These are phyloP conservation scores for Tiphia femorata DNA, from an alignment of 2,888 invertebrate genomes.

Conservation along the genomic window DNA sequence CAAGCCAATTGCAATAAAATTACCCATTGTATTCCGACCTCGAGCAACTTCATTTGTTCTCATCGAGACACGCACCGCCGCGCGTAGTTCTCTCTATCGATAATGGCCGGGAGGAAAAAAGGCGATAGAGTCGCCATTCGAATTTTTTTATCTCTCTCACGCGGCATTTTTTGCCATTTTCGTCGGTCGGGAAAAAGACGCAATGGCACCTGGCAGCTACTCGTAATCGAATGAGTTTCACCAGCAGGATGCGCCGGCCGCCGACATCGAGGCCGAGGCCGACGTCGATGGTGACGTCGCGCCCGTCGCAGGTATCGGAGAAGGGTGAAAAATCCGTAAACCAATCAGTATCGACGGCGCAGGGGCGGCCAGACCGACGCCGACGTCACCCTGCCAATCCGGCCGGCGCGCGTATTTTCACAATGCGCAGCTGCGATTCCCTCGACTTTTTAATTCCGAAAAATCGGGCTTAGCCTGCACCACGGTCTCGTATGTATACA, in stretches of 20 bases:
- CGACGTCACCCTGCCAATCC: conserved; percentile 30
- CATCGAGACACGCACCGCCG: no score
- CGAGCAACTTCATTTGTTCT: no score
- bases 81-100: no score
- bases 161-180: neutral
- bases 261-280: conserved; percentile 14
- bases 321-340: conserved; percentile 32
- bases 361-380: conserved; percentile 7
- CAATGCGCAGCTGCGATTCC: conserved; percentile 30
- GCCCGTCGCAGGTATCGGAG: conserved; percentile 7
- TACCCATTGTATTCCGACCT: neutral
- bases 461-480: conserved; percentile 21
- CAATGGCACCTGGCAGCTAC: no score
- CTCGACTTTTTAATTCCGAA: conserved; percentile 29
- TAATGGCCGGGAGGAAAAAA: neutral
- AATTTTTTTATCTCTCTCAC: no score
- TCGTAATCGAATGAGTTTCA: conserved; percentile 35
- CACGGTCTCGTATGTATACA: no score
- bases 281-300: conserved; percentile 12
- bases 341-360: conserved; percentile 43
- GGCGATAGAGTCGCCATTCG: neutral
- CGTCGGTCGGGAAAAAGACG: neutral
- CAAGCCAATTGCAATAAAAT: neutral
- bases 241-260: conserved; percentile 14
- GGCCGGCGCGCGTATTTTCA: conserved; percentile 14